Base-by-base conservation (phyloP, 1,140 invertebrate genomes). In the Gonatopus flavifemur region DNA sequence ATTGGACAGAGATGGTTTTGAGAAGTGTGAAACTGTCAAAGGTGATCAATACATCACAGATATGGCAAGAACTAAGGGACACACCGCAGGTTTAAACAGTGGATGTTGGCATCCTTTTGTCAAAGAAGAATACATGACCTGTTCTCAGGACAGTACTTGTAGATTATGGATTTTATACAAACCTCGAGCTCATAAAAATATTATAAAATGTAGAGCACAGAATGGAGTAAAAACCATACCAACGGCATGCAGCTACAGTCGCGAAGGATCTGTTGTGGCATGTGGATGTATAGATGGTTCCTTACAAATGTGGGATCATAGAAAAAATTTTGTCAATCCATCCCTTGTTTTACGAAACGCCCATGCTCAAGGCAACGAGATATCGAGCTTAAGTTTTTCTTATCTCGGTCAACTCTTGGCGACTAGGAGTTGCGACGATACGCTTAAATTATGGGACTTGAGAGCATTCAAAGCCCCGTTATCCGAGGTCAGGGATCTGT, bases 221-320 rank as follows among this genome's bases (percentile, higher is more conserved):
- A 90, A 89, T 54, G 98, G 98, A 0, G 81, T 98, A 0, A 91
- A 93, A 76, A 91, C 91, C 0, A 84, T 88, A 30, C 94, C 96
- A 0, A 94, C 90, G 1, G 79, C 91, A 0, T 94, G 94, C 63
- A 79, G 81, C 2, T 96, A 90, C 64, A 93, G 86, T 49, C 78
- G 89, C 46, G 95, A 98, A 74, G 96, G 95, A 1, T 88, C 90
- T 45, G 83, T 90, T 0, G 86, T 98, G 15, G 91, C 91, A 0
- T 91, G 90, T 43, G 96, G 88, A 0, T 99, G 97, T 69, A 82
- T 86, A 20, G 97, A 99, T 77, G 98, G 98, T 2, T 97, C 94
- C 0, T 88, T 99, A 59, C 96, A 98, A 74, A 89, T 98, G 76
- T 99, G 96, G 96, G 97, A 99, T 72, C 88, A 94, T 39, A 83